Evolutionary conservation across 2,113 vertebrate genomes (phyloP).

Genomic region (Apistogramma diplotaenia): DNA sequence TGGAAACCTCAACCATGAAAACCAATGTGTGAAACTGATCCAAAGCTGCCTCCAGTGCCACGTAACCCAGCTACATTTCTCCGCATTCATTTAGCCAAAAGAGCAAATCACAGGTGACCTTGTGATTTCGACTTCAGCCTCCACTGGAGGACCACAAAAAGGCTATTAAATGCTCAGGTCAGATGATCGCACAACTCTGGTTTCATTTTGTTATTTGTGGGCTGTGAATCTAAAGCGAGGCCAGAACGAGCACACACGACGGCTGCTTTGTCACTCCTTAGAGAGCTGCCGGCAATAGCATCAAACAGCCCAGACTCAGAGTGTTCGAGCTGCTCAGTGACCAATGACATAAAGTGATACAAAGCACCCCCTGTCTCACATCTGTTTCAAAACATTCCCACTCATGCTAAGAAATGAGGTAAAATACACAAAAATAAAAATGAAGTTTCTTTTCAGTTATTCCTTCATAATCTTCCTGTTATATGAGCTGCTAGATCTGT

Average conservation of each 20-base stretch:
- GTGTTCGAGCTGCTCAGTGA: background rate
- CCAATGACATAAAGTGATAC: background rate
- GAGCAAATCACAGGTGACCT: conserved; percentile 25
- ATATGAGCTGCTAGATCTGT: background rate
- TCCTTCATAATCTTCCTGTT: background rate
- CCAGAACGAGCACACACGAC: background rate
- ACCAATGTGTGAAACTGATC: conserved; percentile 21
- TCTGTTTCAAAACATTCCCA: background rate
- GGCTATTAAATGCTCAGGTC: background rate
- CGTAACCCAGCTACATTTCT: background rate
- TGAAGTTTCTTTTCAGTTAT: accelerated
- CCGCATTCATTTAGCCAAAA: conserved; percentile 14
- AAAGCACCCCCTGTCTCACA: background rate
- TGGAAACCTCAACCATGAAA: conserved; percentile 8
- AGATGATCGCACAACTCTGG: background rate
- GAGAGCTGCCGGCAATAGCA: background rate
- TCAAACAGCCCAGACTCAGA: background rate
- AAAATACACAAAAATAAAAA: background rate
- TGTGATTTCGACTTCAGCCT: conserved; percentile 1
- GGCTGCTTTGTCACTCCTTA: background rate
- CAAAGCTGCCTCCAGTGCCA: background rate
- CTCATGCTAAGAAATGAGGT: too few species aligned
- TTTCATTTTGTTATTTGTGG: conserved; percentile 12
- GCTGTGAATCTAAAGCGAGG: background rate
- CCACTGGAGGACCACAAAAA: conserved; percentile 3